Evolutionary conservation across 2,888 invertebrate genomes (phyloP).

Genomic region (Horisme vitalbata): DNA sequence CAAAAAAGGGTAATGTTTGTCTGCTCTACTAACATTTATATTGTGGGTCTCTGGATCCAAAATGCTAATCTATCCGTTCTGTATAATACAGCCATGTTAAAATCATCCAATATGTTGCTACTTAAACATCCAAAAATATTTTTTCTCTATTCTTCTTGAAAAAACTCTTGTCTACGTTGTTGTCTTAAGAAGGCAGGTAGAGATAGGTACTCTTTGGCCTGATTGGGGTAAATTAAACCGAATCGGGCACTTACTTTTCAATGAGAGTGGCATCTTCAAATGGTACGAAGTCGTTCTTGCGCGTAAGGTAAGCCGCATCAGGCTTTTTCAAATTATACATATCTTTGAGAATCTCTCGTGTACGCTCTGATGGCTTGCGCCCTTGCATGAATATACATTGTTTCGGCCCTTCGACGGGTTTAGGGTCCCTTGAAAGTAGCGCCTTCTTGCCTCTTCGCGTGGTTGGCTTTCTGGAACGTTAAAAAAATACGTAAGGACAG

Average conservation of each 20-base stretch:
- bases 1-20: no score
- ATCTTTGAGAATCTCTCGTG: conserved; percentile 91
- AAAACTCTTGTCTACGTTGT: not conserved
- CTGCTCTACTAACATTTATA: no score
- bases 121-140: no score
- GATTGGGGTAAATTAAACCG: not conserved
- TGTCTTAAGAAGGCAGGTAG: not conserved
- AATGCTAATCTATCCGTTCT: no score
- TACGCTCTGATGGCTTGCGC: conserved; percentile 88
- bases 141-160: not conserved
- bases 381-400: conserved; percentile 93
- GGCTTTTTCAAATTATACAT: conserved; percentile 94
- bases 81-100: no score
- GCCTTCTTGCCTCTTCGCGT: conserved; percentile 94
- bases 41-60: no score
- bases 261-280: conserved; percentile 95
- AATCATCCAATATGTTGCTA: no score
- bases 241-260: conserved; percentile 87
- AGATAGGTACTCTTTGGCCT: not conserved
- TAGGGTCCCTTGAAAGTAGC: conserved; percentile 91
- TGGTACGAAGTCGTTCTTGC: conserved; percentile 94
- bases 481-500: not conserved
- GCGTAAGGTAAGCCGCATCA: conserved; percentile 87
- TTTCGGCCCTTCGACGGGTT: conserved; percentile 94
- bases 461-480: conserved; percentile 89